A percentile compares a stretch with the other conserved stretches of the same genome.
Evolutionary conservation across 2,797 vertebrate species (phyloP).

Genomic region (Rhynchonycteris naso): DNA sequence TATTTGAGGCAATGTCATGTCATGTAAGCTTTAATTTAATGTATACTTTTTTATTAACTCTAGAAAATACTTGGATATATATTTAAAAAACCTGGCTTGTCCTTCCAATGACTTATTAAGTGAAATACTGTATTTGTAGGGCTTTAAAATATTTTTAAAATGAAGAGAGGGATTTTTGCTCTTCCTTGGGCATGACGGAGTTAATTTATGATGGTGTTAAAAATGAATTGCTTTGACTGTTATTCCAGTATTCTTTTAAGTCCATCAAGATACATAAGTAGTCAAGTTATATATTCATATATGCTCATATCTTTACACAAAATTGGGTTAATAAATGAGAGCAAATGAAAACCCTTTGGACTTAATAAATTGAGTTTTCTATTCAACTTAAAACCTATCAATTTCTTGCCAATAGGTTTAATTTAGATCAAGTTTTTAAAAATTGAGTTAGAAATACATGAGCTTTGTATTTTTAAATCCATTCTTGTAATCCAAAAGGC

Average conservation of each 20-base stretch:
- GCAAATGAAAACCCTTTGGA: background rate
- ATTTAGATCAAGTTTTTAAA: background rate
- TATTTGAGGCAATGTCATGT: background rate
- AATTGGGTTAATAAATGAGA: conserved; percentile 19
- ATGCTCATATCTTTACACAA: background rate
- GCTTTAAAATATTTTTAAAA: background rate
- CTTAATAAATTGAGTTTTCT: background rate
- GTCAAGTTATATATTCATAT: background rate
- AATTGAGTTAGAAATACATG: background rate
- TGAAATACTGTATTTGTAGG: background rate
- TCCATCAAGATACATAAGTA: background rate
- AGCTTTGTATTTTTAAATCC: background rate
- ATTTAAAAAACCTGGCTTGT: background rate
- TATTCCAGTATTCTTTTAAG: background rate
- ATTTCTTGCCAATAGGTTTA: conserved; percentile 33
- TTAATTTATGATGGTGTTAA: background rate
- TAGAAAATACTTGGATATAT: background rate
- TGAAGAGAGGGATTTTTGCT: background rate
- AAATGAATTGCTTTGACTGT: background rate
- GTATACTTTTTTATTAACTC: background rate
- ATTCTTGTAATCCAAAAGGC: background rate
- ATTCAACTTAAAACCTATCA: background rate
- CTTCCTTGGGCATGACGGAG: background rate
- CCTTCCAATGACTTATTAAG: background rate
- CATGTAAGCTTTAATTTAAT: background rate